These are phyloP conservation scores for Heterochromis multidens DNA, from an alignment of 2,113 vertebrate genomes.

Conservation along the genomic window DNA sequence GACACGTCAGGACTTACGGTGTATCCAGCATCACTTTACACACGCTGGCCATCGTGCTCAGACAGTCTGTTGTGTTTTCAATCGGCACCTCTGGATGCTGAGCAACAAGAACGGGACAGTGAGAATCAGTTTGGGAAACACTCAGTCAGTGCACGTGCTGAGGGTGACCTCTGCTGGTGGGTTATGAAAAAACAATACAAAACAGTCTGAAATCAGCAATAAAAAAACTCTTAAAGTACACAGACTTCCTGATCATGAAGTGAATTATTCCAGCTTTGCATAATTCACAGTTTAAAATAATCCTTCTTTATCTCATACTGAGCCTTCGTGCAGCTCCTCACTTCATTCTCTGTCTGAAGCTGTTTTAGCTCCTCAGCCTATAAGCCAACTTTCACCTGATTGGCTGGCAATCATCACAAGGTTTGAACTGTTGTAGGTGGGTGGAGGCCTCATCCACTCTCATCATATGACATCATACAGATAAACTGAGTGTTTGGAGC, in stretches of 20 bases:
- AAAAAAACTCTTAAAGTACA: not conserved
- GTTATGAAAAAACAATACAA: rapidly evolving
- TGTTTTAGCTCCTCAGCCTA: not conserved
- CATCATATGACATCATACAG: not conserved
- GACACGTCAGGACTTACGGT: conserved; percentile 40
- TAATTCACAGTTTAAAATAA: no score
- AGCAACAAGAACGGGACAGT: not conserved
- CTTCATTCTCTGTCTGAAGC: rapidly evolving
- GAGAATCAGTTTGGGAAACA: not conserved
- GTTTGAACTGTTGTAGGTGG: not conserved
- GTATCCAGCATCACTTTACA: conserved; percentile 71
- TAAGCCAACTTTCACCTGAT: not conserved
- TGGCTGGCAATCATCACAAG: not conserved
- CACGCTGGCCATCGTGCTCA: conserved; percentile 65
- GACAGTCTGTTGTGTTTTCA: conserved; percentile 62
- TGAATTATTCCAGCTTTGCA: not conserved
- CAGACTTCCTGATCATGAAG: not conserved
- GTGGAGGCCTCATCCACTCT: not conserved
- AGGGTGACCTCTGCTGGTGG: not conserved
- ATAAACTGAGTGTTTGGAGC: not conserved
- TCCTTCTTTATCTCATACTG: not conserved
- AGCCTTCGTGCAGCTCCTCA: not conserved
- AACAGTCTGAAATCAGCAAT: not conserved
- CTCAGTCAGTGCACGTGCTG: not conserved
- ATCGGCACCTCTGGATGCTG: conserved; percentile 53